Conservation (phyloP, 2,797 vertebrate genomes). For the Labroides dimidiatus region DNA sequence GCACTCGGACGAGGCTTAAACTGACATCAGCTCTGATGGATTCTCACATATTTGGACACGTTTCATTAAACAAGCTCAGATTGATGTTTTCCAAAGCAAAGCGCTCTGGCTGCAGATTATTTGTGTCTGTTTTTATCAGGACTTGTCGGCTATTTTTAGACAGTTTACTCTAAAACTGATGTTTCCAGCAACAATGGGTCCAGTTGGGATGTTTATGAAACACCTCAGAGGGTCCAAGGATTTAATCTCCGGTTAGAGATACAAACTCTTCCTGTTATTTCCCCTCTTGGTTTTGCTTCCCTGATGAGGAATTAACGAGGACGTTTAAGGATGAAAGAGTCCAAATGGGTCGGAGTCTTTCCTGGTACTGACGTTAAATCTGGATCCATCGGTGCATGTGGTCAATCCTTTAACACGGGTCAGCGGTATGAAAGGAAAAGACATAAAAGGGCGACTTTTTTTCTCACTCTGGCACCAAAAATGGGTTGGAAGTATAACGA, state of each 20-base stretch:
- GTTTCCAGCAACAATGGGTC: not conserved
- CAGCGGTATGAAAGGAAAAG: not conserved
- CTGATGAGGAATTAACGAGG: constrained; percentile 24
- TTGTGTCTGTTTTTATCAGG: not conserved
- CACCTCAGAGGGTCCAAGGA: constrained; percentile 38
- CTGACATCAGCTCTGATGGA: constrained; percentile 3
- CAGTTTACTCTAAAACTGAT: constrained; percentile 24
- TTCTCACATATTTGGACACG: constrained; percentile 23
- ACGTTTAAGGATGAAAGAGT: constrained; percentile 31
- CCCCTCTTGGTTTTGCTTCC: constrained; percentile 1
- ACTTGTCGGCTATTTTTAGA: constrained; percentile 1
- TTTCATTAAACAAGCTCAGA: constrained; percentile 28
- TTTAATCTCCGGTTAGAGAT: constrained; percentile 44
- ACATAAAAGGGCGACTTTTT: constrained; percentile 34
- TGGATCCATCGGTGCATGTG: not conserved
- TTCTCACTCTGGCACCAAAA: constrained; percentile 42
- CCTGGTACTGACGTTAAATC: constrained; percentile 19
- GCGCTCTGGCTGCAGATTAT: not conserved
- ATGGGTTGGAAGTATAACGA: constrained; percentile 20
- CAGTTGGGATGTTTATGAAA: constrained; percentile 1
- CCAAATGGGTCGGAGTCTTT: constrained; percentile 13
- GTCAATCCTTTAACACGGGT: constrained; percentile 21
- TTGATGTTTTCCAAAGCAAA: constrained; percentile 5
- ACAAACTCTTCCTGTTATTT: constrained; percentile 55
- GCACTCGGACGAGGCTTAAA: not conserved